phyloP scores from a whole-genome alignment of 2,797 vertebrate genomes.

The Ciconia nigra region DNA sequence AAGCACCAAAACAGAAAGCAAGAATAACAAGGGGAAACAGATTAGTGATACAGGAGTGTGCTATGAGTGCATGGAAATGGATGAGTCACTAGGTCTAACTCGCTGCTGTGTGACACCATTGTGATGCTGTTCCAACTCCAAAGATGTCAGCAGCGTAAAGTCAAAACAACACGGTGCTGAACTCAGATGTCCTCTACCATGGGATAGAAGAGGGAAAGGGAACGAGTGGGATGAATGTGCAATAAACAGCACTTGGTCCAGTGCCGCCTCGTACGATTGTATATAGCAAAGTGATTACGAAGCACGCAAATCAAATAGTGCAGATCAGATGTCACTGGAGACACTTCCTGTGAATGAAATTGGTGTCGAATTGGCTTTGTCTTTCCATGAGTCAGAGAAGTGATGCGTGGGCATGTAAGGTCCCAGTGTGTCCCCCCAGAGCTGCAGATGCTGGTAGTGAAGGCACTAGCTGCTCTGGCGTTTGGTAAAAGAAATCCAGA shows the following conservation, averaged over 20 bases:
- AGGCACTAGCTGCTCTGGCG: not conserved
- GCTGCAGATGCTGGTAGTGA: not conserved
- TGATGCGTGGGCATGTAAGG: rapidly evolving
- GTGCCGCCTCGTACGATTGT: rapidly evolving
- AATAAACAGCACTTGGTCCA: not conserved
- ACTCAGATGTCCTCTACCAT: not conserved
- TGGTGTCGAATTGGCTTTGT: not conserved
- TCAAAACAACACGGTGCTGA: not conserved
- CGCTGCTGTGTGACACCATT: not conserved
- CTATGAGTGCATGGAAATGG: not conserved
- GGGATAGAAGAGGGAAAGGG: not conserved
- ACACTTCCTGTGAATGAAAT: not conserved
- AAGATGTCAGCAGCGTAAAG: not conserved
- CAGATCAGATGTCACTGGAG: not conserved
- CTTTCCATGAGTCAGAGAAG: not conserved
- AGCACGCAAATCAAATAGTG: not conserved
- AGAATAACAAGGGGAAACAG: not conserved
- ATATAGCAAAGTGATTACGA: not conserved
- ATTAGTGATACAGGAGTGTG: not conserved
- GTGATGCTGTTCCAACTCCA: not conserved
- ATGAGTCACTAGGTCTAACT: not conserved
- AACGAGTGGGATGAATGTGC: not conserved
- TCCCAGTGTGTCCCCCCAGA: not conserved
- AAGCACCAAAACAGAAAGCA: not conserved
- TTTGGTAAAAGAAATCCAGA: not conserved